A percentile compares a stretch with the other conserved stretches of the same genome.
These are phyloP conservation scores for Enteromius thamalakanensis DNA, from an alignment of 2,797 vertebrate genomes.

Conservation along the genomic window DNA sequence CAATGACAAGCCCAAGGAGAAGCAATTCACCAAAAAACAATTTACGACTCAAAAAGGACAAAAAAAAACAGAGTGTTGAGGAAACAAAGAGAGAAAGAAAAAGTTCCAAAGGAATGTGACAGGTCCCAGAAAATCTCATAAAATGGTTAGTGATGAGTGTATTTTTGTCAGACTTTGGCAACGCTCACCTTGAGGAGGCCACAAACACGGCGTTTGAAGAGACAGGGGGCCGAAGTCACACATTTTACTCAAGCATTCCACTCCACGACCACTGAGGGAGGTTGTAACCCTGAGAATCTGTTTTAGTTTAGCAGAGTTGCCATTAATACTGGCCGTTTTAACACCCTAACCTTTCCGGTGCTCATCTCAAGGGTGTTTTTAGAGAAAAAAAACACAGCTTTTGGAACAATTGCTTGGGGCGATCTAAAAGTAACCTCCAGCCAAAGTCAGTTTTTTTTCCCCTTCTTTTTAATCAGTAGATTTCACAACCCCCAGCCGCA, in stretches of 20 bases:
- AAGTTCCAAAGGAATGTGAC: conserved; percentile 52
- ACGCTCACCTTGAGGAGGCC: conserved; percentile 53
- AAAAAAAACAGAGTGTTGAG: conserved; percentile 31
- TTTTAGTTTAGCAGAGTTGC: conserved; percentile 65
- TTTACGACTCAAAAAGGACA: conserved; percentile 54
- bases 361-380: conserved; percentile 62
- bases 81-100: conserved; percentile 50
- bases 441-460: conserved; percentile 58
- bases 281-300: conserved; percentile 67
- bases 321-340: conserved; percentile 68
- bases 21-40: conserved; percentile 58
- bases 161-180: conserved; percentile 48
- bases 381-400: conserved; percentile 62
- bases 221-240: conserved; percentile 56
- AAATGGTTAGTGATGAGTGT: conserved; percentile 52
- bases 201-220: conserved; percentile 35
- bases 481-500: conserved; percentile 36
- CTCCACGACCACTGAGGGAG: conserved; percentile 62
- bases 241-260: conserved; percentile 65
- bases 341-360: conserved; percentile 64
- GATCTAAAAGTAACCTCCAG: conserved; percentile 69
- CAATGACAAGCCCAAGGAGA: conserved; percentile 60
- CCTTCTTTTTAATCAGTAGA: conserved; percentile 58
- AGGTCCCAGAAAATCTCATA: conserved; percentile 52
- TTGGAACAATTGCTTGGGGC: conserved; percentile 65